Conservation (phyloP, 2,888 invertebrate genomes). For the Synergus japonicus region DNA sequence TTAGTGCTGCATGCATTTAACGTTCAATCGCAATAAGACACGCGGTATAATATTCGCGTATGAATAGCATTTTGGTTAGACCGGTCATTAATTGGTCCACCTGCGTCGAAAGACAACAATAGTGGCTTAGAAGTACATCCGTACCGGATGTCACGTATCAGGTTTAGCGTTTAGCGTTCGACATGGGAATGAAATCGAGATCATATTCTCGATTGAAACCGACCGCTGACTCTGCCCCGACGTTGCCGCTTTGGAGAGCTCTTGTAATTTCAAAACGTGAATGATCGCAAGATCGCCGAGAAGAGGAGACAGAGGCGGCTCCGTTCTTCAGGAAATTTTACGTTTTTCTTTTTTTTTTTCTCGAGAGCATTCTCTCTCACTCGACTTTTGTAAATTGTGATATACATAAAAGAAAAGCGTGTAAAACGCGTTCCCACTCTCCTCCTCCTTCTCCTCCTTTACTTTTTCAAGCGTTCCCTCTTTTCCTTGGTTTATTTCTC, state of each 20-base stretch:
- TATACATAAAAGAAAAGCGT: slow-evolving; percentile 76
- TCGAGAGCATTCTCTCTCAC: slow-evolving; percentile 51
- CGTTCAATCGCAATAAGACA: slow-evolving; percentile 47
- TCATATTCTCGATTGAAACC: slow-evolving; percentile 51
- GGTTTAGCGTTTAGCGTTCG: slow-evolving; percentile 53
- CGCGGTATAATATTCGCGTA: slow-evolving; percentile 47
- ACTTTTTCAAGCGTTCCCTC: slow-evolving; percentile 3
- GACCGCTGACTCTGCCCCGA: slow-evolving; percentile 29
- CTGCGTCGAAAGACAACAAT: slow-evolving; percentile 7
- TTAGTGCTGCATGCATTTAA: slow-evolving; percentile 71
- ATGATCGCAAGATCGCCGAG: slow-evolving; percentile 21
- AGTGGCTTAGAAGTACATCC: slow-evolving; percentile 19
- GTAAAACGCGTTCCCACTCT: slow-evolving; percentile 63
- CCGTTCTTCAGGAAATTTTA: slow-evolving; percentile 3
- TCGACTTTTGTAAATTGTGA: slow-evolving; percentile 77
- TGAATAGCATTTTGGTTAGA: not conserved
- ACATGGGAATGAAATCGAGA: slow-evolving; percentile 63
- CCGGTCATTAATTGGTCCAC: not conserved
- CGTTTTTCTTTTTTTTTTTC: slow-evolving; percentile 10
- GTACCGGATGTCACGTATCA: not conserved
- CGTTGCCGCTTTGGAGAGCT: slow-evolving; percentile 5
- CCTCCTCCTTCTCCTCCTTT: slow-evolving; percentile 40
- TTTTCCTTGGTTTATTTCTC: not conserved
- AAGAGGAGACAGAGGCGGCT: slow-evolving; percentile 13
- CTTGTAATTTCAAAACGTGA: not conserved